These are phyloP conservation scores for Idaea aversata DNA, from an alignment of 2,888 invertebrate genomes.

Conservation along the genomic window DNA sequence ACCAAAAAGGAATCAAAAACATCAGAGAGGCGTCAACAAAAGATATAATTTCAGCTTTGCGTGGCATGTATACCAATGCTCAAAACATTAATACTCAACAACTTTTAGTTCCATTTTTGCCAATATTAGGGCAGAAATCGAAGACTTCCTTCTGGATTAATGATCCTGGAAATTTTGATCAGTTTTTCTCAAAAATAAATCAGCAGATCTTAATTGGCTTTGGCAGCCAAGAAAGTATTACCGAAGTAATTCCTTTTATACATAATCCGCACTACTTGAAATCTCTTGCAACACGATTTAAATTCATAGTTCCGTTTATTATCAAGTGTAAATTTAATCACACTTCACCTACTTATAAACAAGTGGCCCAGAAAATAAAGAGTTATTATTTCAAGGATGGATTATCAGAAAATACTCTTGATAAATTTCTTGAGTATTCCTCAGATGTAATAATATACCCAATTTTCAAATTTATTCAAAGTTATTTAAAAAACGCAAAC, in stretches of 20 bases:
- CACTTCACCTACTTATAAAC: conserved; percentile 44
- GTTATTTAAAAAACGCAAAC: conserved; percentile 36
- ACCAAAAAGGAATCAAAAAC: conserved; percentile 33
- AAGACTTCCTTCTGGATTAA: conserved; percentile 46
- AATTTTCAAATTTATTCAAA: conserved; percentile 63
- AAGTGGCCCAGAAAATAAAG: conserved; percentile 52
- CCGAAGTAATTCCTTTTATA: conserved; percentile 67
- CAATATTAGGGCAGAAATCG: conserved; percentile 48
- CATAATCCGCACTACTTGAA: conserved; percentile 57
- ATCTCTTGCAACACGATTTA: conserved; percentile 51
- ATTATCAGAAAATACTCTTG: conserved; percentile 50
- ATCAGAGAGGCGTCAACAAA: conserved; percentile 43
- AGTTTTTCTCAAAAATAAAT: conserved; percentile 23
- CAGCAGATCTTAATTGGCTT: conserved; percentile 74
- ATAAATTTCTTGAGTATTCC: conserved; percentile 58
- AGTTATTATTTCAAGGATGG: conserved; percentile 53
- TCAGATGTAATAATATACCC: conserved; percentile 70
- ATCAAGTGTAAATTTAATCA: conserved; percentile 55
- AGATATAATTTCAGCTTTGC: conserved; percentile 49
- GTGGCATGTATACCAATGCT: conserved; percentile 54
- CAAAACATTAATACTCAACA: conserved; percentile 61
- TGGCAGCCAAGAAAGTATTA: conserved; percentile 71
- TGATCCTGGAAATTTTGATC: conserved; percentile 38
- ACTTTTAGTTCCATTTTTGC: conserved; percentile 64
- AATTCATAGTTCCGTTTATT: conserved; percentile 66